Percentiles rank a stretch among this genome's conserved stretches.
Evolutionary conservation across 2,113 vertebrate species (phyloP).

Genomic region (Lamprotornis superbus): DNA sequence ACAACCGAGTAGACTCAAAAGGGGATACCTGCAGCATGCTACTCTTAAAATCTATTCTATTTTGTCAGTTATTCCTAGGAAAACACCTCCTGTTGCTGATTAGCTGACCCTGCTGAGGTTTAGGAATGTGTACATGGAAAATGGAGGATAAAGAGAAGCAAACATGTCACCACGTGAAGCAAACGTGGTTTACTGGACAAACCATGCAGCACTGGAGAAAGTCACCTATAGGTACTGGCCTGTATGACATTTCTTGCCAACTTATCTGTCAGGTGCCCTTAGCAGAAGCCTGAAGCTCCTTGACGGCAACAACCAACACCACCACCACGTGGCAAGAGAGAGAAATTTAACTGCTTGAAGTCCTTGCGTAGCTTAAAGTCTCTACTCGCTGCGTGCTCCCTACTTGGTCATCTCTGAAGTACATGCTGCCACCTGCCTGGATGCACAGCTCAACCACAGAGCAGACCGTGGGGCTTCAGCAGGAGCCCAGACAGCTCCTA

Average conservation of each 20-base stretch:
- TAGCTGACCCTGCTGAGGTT: not conserved
- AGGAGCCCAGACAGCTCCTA: not conserved
- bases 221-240: rapidly evolving
- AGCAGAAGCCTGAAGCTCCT: not conserved
- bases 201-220: not conserved
- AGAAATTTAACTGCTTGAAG: not conserved
- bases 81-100: not conserved
- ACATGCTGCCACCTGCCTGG: not conserved
- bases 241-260: not conserved
- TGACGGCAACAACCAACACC: not conserved
- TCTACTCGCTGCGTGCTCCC: rapidly evolving
- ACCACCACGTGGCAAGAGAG: not conserved
- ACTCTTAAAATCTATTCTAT: not conserved
- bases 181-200: not conserved
- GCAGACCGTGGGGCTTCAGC: not conserved
- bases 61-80: not conserved
- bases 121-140: not conserved
- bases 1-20: not conserved
- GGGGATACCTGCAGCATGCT: not conserved
- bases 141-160: not conserved
- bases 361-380: rapidly evolving
- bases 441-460: not conserved
- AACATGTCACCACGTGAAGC: not conserved
- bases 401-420: not conserved
- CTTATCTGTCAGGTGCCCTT: not conserved